These are phyloP conservation scores for Phainopepla nitens DNA, from an alignment of 2,113 vertebrate genomes.

Conservation along the genomic window DNA sequence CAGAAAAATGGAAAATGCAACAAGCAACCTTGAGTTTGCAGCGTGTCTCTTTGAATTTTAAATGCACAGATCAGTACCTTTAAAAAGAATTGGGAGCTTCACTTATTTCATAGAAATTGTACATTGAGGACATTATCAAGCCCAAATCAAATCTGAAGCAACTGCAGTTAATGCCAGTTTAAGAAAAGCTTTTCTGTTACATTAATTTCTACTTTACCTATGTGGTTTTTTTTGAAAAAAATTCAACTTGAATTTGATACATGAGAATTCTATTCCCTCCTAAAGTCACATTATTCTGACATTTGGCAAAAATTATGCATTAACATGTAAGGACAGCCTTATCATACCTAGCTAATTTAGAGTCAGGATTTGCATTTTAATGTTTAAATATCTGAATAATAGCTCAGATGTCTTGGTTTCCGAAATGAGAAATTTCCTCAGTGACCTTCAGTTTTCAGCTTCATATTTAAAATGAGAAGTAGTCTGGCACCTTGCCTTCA, in stretches of 20 bases:
- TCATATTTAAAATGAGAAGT: constrained; percentile 4
- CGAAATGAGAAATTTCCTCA: neutral
- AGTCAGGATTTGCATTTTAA: neutral
- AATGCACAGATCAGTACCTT: neutral
- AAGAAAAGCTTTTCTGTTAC: neutral
- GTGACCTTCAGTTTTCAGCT: constrained; percentile 38
- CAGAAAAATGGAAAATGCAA: neutral
- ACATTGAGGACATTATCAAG: neutral
- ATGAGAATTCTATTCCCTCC: neutral
- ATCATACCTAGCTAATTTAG: neutral
- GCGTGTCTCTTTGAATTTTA: neutral
- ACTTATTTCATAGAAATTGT: neutral
- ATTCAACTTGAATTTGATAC: neutral
- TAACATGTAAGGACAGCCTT: neutral
- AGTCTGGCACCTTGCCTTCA: constrained; percentile 4
- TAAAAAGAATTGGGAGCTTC: neutral
- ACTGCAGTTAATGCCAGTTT: neutral
- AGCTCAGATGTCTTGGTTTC: neutral
- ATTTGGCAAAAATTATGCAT: neutral
- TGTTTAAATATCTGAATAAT: neutral
- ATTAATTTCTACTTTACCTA: neutral
- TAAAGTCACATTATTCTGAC: neutral
- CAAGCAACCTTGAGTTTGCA: neutral
- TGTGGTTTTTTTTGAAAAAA: neutral
- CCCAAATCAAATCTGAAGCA: neutral